These are phyloP conservation scores for Euspilapteryx auroguttella DNA, from an alignment of 2,888 invertebrate genomes.

Conservation along the genomic window DNA sequence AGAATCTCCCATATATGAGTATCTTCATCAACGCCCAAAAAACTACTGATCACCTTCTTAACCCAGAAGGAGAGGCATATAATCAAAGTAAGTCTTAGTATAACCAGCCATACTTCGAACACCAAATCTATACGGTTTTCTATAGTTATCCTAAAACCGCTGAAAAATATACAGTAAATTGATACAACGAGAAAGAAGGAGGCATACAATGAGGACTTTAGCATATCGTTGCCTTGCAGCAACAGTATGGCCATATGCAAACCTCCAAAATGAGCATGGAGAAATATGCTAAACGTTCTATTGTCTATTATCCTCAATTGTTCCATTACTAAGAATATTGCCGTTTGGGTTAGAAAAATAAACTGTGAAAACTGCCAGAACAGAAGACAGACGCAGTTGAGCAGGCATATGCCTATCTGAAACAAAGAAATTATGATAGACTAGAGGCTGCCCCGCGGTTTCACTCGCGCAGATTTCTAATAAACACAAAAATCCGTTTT, in stretches of 20 bases:
- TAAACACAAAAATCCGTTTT: no score
- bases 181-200: slow-evolving; percentile 41
- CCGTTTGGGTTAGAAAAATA: slow-evolving; percentile 74
- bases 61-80: slow-evolving; percentile 25
- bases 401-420: slow-evolving; percentile 33
- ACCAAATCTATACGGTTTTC: slow-evolving; percentile 22
- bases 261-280: slow-evolving; percentile 44
- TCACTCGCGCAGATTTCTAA: no score
- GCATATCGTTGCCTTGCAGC: slow-evolving; percentile 44
- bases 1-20: slow-evolving; percentile 74
- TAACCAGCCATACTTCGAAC: slow-evolving; percentile 23
- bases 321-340: slow-evolving; percentile 72
- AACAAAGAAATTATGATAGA: slow-evolving; percentile 17
- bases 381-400: slow-evolving; percentile 50
- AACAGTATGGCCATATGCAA: slow-evolving; percentile 35
- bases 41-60: slow-evolving; percentile 34
- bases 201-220: slow-evolving; percentile 48
- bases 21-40: slow-evolving; percentile 47
- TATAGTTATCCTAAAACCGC: slow-evolving; percentile 27
- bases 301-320: slow-evolving; percentile 54
- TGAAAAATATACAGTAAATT: slow-evolving; percentile 29
- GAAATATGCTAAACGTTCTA: slow-evolving; percentile 27
- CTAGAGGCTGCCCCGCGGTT: no score
- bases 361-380: slow-evolving; percentile 86
- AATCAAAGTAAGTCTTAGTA: slow-evolving; percentile 20